These are phyloP conservation scores for Drosophila mojavensis DNA, from an alignment of 1,140 invertebrate species.

Conservation along the genomic window DNA sequence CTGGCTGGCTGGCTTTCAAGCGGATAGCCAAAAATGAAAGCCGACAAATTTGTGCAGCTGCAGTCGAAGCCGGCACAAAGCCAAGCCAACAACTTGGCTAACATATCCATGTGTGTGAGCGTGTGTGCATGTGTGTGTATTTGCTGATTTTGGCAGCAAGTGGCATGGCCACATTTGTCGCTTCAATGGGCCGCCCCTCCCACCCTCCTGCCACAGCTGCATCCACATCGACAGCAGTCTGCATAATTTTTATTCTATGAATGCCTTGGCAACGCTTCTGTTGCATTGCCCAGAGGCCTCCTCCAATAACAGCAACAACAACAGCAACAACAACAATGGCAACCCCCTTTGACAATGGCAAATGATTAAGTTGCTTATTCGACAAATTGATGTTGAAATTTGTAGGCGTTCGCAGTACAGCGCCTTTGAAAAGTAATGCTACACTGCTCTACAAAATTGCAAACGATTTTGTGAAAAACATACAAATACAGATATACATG, in stretches of 20 bases:
- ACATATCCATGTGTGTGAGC: conserved; percentile 6
- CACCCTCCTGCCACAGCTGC: not conserved
- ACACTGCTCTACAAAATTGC: not conserved
- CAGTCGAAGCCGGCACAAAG: conserved; percentile 49
- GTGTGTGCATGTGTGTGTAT: conserved; percentile 12
- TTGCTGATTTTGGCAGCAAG: conserved; percentile 79
- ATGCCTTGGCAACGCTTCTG: conserved; percentile 63
- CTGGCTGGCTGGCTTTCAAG: conserved; percentile 16
- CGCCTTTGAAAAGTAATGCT: conserved; percentile 4
- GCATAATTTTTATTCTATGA: conserved; percentile 75
- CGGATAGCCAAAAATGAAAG: conserved; percentile 73
- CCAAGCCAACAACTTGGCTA: conserved; percentile 66
- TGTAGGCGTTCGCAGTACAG: conserved; percentile 21
- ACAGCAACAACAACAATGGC: conserved; percentile 3
- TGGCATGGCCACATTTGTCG: conserved; percentile 79
- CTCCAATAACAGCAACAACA: conserved; percentile 7
- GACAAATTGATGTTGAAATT: conserved; percentile 74
- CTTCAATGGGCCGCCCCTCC: conserved; percentile 48
- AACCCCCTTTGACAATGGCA: conserved; percentile 66
- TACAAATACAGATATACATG: too few species aligned
- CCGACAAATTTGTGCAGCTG: conserved; percentile 78
- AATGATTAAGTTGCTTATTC: conserved; percentile 82
- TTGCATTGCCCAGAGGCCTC: conserved; percentile 18
- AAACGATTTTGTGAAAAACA: not conserved
- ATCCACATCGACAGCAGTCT: conserved; percentile 53